Evolutionary conservation across 2,797 vertebrate genomes (phyloP), one percentile per base, ranked within the genome.

Genomic region (Echeneis naucrates): DNA sequence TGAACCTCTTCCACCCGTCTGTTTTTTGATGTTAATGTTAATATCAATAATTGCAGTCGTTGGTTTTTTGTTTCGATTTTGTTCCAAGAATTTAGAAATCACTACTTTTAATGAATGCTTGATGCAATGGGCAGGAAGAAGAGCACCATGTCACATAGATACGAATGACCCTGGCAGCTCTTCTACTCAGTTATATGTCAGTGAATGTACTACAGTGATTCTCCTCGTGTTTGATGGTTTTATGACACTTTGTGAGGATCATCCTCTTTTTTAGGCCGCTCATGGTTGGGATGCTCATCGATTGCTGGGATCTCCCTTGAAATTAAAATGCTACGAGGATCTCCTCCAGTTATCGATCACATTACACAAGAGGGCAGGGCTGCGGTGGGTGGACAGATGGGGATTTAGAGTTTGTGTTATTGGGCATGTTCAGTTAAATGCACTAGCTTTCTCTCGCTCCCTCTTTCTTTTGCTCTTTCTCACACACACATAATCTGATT

Each of bases 331-430:
- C 56, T 30, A 67, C 71, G 37, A 69, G 63, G 68, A 76, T 57
- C 56, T 56, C 45, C 48, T 63, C 53, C 7, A 12, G 85, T 66
- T 56, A 89, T 88, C 56, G 73, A 88, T 91, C 72, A 83, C 78
- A 40, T 68, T 53, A 68, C 67, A 63, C 58, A 61, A 58, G 30
- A 60, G 60, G 51, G 14, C 21, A 23, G 62, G 24, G 51, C 55
- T 42, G 61, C 72, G 59, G 82, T 53, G 78, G 78, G 80, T 16
- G 66, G 84, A 87, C 77, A 72, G 78, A 60, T 14, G 26, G 48
- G 30, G 67, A 83, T 86, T 85, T 83, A 86, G 68, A 81, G 73
- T 78, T 89, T 73, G 77, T 81, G 66, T 79, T 84, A 81, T 78
- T 69, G 72, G 71, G 50, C 23, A 44, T 70, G 65, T 84, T 74